Base-by-base conservation (phyloP, 2,888 invertebrate species). In the Aphodius granarius region DNA sequence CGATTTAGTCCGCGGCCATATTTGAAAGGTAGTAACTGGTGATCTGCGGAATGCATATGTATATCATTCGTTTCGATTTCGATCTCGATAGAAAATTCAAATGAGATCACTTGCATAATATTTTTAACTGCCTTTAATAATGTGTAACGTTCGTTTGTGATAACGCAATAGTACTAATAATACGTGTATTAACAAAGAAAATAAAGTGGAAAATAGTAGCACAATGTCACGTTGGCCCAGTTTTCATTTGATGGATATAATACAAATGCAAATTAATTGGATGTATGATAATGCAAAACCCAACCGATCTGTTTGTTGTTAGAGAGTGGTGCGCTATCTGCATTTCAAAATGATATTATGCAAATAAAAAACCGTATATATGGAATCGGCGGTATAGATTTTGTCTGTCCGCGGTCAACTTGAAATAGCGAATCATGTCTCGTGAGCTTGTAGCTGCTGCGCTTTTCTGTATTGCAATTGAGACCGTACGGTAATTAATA, bases 301-400 rank as follows among this genome's bases (percentile, higher is more conserved):
- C n/a, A 66, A 71, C 66, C 68, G 73, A 73, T 77, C 63, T 73
- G 74, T 66, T 77, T 77, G 68, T 70, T 72, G 74, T 74, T 63
- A 72, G 65, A 71, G 70, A 68, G 62, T 76, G 66, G 72, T 68
- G 68, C 63, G 72, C 70, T 73, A 76, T 76, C 74, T 76, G 72
- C 73, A 77, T 77, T 75, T 77, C 74, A 75, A 77, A 77, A 75
- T 73, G 72, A 72, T 72, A 68, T 74, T 77, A 77, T 75, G 74
- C 73, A 77, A 77, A 77, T 74, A 66, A 71, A 72, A 65, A 73
- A 65, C 66, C 68, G 73, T 75, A 75, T 73, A 77, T 75, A 71
- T 72, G 68, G 68, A 72, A 75, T 63, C 68, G 63, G 65, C 71
- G 74, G 74, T 68, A 72, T 64, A 72, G 76, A 74, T 76, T n/a